Base-by-base conservation (phyloP, 2,888 invertebrate genomes). In the Cenopis cana region DNA sequence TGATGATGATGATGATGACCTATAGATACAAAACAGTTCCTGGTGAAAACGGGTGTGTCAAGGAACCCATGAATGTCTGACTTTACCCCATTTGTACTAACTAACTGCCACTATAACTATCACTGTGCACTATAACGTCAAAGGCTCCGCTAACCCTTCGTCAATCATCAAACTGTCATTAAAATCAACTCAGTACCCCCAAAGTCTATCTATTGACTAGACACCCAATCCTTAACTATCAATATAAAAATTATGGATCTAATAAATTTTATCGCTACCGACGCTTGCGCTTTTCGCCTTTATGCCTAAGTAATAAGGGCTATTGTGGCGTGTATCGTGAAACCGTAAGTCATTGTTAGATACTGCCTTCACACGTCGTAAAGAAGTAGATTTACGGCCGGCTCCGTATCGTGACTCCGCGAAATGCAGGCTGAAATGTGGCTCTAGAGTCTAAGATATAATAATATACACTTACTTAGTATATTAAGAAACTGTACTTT, bases 341-440 rank as follows among this genome's bases (percentile, higher is more conserved):
- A 69, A 73, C 76, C 78, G 77, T 80, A 76, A 76, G 73, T 79
- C 77, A 78, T 80, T 74, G 76, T 82, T 80, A 83, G 80, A 76
- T 75, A 76, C 75, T 75, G 68, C 77, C 76, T 73, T 77, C 76
- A 78, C 78, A 73, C 76, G 76, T 80, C 77, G 76, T 76, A 75
- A 75, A 77, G 75, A 74, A 74, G 74, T 77, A 78, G 77, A 82
- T 84, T 79, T 81, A 81, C 77, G 69, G 74, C 67, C 69, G 74
- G 73, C 76, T 75, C 70, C 73, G 74, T 68, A 74, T 59, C 74
- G 64, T 69, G 69, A 69, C 64, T 64, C 10, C 55, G 64, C 61
- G 55, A 61, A 67, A 71, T 41, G 71, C 70, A 71, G 55, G 66
- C 24, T 55, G 71, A 60, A 50, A 67, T 56, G 56, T 50, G 36